Base-by-base conservation (phyloP, 2,888 invertebrate genomes). In the Agonum fuliginosum region DNA sequence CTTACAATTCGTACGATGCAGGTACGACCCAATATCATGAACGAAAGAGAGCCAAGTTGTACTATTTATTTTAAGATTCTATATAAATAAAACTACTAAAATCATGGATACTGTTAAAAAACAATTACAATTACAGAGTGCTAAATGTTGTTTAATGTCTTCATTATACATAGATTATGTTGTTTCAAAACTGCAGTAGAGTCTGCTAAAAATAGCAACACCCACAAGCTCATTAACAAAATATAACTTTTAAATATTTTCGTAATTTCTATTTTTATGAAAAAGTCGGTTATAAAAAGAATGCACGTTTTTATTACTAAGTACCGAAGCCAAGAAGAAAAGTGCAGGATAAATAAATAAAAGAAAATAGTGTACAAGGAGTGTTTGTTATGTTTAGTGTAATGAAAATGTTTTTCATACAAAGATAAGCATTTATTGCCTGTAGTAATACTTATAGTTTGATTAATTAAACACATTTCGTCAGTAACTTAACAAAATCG, bases 391-490 rank as follows among this genome's bases (percentile, higher is more conserved):
- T 19, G 10, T 12, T 22, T 19, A 48, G 20, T 19, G 10, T 12
- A 54, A 54, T 48, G n/a, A 54, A 54, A 54, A 20, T 54, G 1
- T 19, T n/a, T 41, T 10, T 12, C 10, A 8, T 70, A 70, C 70
- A 70, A 70, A 70, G 70, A 24, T 46, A 70, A 70, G 70, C 70
- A 46, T 46, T 70, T 70, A 70, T 70, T 70, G 70, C 70, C 70
- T 46, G 43, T 70, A 43, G 48, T 70, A 70, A 70, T 70, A 70
- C 70, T 43, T 70, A 70, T 67, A 41, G 41, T 37, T 67, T 22
- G 67, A 67, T 17, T 62, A 62, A 67, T 22, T 27, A 67, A 67
- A 67, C 41, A 67, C 37, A 67, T 62, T 62, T 62, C 27, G 30
- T 67, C 20, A 41, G 67, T 67, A 67, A 67, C 67, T 67, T 34